Conservation (phyloP, 2,113 vertebrate genomes). For the Athene cunicularia region DNA sequence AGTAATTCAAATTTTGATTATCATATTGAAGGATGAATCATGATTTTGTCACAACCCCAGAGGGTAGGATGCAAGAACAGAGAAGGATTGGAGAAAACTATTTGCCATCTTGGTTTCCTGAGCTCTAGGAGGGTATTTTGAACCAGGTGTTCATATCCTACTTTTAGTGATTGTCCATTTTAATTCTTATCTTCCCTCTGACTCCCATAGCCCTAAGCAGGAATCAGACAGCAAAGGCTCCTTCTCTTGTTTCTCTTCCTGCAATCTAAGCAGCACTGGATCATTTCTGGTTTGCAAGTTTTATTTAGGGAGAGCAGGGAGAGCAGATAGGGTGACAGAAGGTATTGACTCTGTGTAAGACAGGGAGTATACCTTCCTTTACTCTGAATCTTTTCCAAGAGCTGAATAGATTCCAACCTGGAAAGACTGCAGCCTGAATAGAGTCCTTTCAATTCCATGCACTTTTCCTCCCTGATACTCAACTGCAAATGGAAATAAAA, state of each 20-base stretch:
- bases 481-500: slow-evolving; percentile 2
- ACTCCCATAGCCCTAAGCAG: not conserved
- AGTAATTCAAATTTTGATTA: not conserved
- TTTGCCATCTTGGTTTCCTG: not conserved
- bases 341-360: not conserved
- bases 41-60: not conserved
- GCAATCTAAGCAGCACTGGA: not conserved
- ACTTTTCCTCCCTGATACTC: not conserved
- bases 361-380: not conserved
- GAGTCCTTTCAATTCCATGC: not conserved
- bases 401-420: not conserved
- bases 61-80: not conserved
- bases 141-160: not conserved
- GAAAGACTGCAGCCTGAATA: not conserved
- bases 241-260: not conserved
- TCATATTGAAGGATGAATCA: not conserved
- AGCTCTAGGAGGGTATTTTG: not conserved
- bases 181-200: not conserved
- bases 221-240: not conserved
- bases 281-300: not conserved
- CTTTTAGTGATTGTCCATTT: not conserved
- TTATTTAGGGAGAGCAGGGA: not conserved
- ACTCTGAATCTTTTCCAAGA: slow-evolving; percentile 18
- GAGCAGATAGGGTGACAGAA: not conserved
- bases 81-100: not conserved